phyloP scores from a whole-genome alignment of 1,140 invertebrate species.

The Drosophila chauvacae region DNA sequence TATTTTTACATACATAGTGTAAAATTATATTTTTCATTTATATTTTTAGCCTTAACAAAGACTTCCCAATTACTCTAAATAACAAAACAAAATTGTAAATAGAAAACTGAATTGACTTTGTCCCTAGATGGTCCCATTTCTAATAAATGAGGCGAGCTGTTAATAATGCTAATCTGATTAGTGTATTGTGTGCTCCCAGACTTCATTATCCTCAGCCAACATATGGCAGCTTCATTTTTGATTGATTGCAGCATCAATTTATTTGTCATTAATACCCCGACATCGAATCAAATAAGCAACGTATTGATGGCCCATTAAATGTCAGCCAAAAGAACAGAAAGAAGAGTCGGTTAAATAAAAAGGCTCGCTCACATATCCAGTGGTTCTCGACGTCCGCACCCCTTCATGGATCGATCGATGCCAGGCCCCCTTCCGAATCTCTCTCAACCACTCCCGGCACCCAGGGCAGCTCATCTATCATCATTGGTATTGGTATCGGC shows the following conservation, averaged over 20 bases:
- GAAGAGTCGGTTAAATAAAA: conserved; percentile 9
- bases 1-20: not conserved
- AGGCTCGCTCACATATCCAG: conserved; percentile 27
- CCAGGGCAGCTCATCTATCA: conserved; percentile 68
- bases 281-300: conserved; percentile 49
- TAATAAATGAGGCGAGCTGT: not conserved
- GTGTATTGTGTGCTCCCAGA: conserved; percentile 35
- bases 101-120: not conserved
- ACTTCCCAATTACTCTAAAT: not conserved
- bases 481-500: conserved; percentile 38
- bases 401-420: conserved; percentile 7
- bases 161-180: conserved; percentile 44
- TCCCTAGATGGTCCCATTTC: not conserved
- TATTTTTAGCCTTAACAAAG: not conserved
- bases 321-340: conserved; percentile 27
- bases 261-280: conserved; percentile 65
- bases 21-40: not conserved
- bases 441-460: conserved; percentile 14
- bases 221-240: conserved; percentile 46
- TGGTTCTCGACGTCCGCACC: not conserved
- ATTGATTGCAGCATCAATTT: conserved; percentile 71
- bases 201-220: conserved; percentile 46
- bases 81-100: not conserved
- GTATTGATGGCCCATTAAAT: conserved; percentile 67
- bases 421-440: conserved; percentile 25